Evolutionary conservation across 2,888 invertebrate genomes (phyloP).

Genomic region (Oscheius myriophilus): DNA sequence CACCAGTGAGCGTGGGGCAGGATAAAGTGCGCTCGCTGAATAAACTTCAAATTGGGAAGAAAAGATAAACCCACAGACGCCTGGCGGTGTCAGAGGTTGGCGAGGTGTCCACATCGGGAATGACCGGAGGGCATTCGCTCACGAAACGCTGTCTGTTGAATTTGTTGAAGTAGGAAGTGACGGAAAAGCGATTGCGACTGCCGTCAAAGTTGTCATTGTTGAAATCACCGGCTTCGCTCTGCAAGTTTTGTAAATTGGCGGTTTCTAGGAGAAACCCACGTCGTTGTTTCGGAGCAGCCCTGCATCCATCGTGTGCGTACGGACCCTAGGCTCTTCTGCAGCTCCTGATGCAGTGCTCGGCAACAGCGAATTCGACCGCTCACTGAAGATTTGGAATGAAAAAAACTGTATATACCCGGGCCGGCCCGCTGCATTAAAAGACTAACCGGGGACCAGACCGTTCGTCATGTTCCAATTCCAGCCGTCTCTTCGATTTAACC

Average conservation of each 20-base stretch:
- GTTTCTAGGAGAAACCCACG: neutral
- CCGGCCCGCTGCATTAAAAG: no score
- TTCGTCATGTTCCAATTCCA: no score
- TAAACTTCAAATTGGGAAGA: neutral
- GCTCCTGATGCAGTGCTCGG: no score
- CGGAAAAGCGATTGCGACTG: conserved; percentile 30
- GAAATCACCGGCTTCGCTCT: conserved; percentile 14
- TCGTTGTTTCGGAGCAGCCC: conserved; percentile 7
- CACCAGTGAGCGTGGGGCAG: conserved; percentile 5
- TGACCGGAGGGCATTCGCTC: conserved; percentile 23
- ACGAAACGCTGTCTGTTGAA: conserved; percentile 33
- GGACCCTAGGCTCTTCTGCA: neutral
- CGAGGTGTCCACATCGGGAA: neutral
- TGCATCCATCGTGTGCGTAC: neutral
- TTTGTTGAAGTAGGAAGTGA: conserved; percentile 33
- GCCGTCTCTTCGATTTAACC: no score
- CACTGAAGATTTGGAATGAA: no score
- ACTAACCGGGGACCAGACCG: no score
- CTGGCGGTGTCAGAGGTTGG: neutral
- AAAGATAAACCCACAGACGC: neutral
- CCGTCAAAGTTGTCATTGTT: conserved; percentile 2
- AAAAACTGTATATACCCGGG: no score
- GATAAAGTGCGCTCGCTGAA: conserved; percentile 20
- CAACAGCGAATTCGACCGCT: no score
- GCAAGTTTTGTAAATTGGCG: no score